These are phyloP conservation scores for Trichacis sp. DNA, from an alignment of 2,888 invertebrate species.

Conservation along the genomic window DNA sequence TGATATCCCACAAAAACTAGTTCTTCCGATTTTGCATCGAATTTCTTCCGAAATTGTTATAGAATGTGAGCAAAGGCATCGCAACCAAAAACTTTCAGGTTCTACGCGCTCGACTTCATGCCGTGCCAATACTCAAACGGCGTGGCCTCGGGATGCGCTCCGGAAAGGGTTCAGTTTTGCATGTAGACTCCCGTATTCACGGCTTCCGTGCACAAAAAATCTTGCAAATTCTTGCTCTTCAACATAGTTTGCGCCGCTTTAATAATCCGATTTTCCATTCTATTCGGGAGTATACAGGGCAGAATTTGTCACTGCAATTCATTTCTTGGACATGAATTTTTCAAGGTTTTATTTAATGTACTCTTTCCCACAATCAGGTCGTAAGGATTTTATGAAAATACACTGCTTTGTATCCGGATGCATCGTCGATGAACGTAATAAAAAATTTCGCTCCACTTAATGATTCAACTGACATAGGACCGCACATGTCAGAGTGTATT, in stretches of 20 bases:
- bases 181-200: slow-evolving; percentile 33
- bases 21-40: slow-evolving; percentile 20
- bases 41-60: slow-evolving; percentile 32
- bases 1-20: slow-evolving; percentile 34
- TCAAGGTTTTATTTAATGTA: slow-evolving; percentile 10
- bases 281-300: slow-evolving; percentile 17
- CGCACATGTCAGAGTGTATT: slow-evolving; percentile 43
- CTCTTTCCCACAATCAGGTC: slow-evolving; percentile 21
- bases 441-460: slow-evolving; percentile 38
- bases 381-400: slow-evolving; percentile 32
- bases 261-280: slow-evolving; percentile 23
- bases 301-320: slow-evolving; percentile 17
- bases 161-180: slow-evolving; percentile 12
- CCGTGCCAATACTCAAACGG: slow-evolving; percentile 30
- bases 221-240: slow-evolving; percentile 35
- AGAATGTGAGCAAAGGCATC: slow-evolving; percentile 23
- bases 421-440: slow-evolving; percentile 40
- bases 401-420: slow-evolving; percentile 26
- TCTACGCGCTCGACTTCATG: slow-evolving; percentile 12
- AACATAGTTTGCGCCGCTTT: slow-evolving; percentile 23
- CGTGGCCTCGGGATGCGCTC: neutral
- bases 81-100: slow-evolving; percentile 21
- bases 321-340: neutral
- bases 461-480: slow-evolving; percentile 42
- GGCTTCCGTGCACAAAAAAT: slow-evolving; percentile 24